Conservation (phyloP, 2,888 invertebrate genomes). For the Caenorhabditis virilis region DNA sequence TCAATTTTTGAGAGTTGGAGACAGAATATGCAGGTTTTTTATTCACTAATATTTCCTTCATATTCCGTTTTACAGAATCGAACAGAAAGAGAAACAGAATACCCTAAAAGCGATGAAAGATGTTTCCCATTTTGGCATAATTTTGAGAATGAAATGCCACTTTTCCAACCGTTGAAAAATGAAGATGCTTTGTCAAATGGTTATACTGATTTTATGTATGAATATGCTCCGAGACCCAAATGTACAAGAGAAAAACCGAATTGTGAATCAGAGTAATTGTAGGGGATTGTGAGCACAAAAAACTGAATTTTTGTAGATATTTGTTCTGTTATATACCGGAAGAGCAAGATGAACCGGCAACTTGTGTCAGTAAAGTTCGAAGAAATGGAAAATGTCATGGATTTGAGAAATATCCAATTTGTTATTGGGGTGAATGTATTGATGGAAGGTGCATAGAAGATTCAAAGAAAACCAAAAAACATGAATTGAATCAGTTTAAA, state of each 20-base stretch:
- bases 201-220: slow-evolving; percentile 61
- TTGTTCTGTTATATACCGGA: slow-evolving; percentile 59
- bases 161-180: slow-evolving; percentile 57
- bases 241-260: slow-evolving; percentile 39
- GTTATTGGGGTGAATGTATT: slow-evolving; percentile 57
- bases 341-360: slow-evolving; percentile 30
- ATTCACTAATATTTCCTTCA: background rate
- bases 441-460: slow-evolving; percentile 43
- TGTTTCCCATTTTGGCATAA: slow-evolving; percentile 59
- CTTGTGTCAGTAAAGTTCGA: slow-evolving; percentile 60
- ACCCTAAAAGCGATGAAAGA: slow-evolving; percentile 50
- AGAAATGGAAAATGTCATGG: slow-evolving; percentile 61
- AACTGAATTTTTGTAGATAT: slow-evolving; percentile 42
- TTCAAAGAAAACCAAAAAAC: slow-evolving; percentile 2
- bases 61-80: slow-evolving; percentile 16
- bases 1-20: slow-evolving; percentile 68
- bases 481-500: slow-evolving; percentile 4
- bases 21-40: slow-evolving; percentile 29
- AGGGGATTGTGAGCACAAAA: background rate
- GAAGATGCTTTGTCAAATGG: slow-evolving; percentile 63
- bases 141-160: slow-evolving; percentile 55
- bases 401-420: slow-evolving; percentile 56
- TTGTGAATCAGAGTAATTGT: slow-evolving; percentile 47
- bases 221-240: slow-evolving; percentile 57
- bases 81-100: slow-evolving; percentile 49